phyloP scores from a whole-genome alignment of 2,888 invertebrate species.

The Pyrochroa serraticornis region DNA sequence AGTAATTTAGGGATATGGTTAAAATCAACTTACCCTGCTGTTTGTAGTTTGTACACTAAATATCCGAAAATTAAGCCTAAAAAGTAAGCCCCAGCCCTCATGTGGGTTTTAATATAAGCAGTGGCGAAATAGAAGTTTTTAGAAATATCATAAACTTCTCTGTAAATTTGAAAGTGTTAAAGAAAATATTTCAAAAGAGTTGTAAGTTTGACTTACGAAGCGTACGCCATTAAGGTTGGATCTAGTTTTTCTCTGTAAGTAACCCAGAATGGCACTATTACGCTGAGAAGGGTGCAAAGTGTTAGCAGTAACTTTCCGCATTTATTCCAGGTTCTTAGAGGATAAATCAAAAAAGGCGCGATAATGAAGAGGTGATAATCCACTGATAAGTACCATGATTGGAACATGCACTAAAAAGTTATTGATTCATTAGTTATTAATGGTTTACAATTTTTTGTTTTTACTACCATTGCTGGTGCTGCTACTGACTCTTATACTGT shows the following conservation, averaged over 20 bases:
- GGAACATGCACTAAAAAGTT: conserved; percentile 71
- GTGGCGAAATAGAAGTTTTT: conserved; percentile 68
- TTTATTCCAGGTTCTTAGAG: conserved; percentile 69
- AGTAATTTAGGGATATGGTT: conserved; percentile 2
- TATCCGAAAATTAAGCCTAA: conserved; percentile 72
- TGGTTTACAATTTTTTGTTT: neutral
- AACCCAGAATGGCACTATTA: conserved; percentile 49
- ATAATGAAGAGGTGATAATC: conserved; percentile 61
- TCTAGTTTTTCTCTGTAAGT: conserved; percentile 68
- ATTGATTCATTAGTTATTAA: neutral
- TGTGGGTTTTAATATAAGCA: conserved; percentile 76
- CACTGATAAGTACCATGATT: conserved; percentile 70
- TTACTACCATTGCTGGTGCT: neutral
- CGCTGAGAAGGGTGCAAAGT: conserved; percentile 59
- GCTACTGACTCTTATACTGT: too few relatives aligned
- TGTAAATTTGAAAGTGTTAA: conserved; percentile 43
- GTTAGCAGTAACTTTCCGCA: conserved; percentile 64
- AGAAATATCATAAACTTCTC: conserved; percentile 69
- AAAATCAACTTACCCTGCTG: conserved; percentile 62
- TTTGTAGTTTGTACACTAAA: conserved; percentile 68
- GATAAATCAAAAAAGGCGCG: conserved; percentile 70
- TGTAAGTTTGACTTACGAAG: conserved; percentile 66
- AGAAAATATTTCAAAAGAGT: conserved; percentile 3
- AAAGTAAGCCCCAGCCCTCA: conserved; percentile 74
- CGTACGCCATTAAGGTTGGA: conserved; percentile 71